These are phyloP conservation scores for Coracias cyanogaster DNA, from an alignment of 2,797 vertebrate genomes.

Conservation along the genomic window DNA sequence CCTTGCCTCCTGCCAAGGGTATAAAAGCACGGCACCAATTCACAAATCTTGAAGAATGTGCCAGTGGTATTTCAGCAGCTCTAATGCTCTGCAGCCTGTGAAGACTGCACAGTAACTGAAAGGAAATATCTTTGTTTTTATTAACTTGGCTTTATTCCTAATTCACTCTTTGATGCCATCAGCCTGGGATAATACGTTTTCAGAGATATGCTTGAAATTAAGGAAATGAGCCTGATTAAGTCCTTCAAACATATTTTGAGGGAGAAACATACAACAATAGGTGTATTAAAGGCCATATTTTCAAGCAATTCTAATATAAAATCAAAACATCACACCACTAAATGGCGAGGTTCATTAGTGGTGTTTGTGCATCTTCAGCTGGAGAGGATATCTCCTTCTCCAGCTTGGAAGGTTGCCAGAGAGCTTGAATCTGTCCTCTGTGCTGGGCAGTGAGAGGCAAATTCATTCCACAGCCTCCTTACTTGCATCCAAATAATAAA, in stretches of 20 bases:
- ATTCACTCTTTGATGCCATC: constrained; percentile 71
- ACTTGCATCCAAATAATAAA: background rate
- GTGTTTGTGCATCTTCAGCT: background rate
- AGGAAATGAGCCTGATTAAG: constrained; percentile 67
- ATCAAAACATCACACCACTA: background rate
- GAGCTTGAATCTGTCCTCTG: constrained; percentile 9
- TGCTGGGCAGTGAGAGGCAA: background rate
- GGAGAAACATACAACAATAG: constrained; percentile 55
- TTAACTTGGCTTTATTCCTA: constrained; percentile 64
- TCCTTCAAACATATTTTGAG: constrained; percentile 44
- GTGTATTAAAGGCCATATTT: constrained; percentile 45
- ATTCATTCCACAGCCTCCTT: background rate
- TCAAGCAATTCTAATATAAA: constrained; percentile 49
- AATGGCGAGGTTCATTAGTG: background rate
- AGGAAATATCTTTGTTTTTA: constrained; percentile 70
- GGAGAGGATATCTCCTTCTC: background rate
- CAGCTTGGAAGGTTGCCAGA: background rate
- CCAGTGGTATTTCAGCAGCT: constrained; percentile 32
- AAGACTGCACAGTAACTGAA: constrained; percentile 45
- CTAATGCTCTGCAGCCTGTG: constrained; percentile 50
- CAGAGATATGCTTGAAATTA: constrained; percentile 59
- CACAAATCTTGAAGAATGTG: constrained; percentile 41
- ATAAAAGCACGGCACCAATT: background rate
- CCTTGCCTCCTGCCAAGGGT: background rate
- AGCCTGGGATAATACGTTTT: constrained; percentile 61